Conservation (phyloP, 1,140 invertebrate genomes). For the Musca vetustissima region DNA sequence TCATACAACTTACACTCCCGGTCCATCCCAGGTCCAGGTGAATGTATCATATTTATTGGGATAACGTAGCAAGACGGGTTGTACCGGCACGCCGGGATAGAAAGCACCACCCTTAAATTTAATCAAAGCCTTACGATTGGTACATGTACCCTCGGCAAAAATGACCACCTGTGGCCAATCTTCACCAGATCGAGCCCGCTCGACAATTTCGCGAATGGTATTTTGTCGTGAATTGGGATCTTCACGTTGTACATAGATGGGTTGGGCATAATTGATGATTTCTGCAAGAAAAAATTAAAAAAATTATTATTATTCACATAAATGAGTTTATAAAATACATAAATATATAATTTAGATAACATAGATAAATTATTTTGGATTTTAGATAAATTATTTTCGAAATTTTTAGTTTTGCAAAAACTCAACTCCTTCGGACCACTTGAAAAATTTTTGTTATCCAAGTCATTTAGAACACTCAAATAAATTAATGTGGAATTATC, state of each 20-base stretch:
- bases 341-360: no score
- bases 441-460: no score
- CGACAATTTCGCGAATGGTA: slow-evolving; percentile 88
- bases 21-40: slow-evolving; percentile 97
- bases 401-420: no score
- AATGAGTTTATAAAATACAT: no score
- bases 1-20: slow-evolving; percentile 78
- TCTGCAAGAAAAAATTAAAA: slow-evolving; percentile 59
- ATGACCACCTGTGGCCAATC: slow-evolving; percentile 95
- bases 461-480: no score
- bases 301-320: background rate
- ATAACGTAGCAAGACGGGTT: slow-evolving; percentile 90
- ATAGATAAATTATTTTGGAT: no score
- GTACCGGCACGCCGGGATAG: slow-evolving; percentile 91
- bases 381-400: no score
- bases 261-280: slow-evolving; percentile 90
- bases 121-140: slow-evolving; percentile 89
- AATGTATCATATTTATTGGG: slow-evolving; percentile 90
- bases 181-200: slow-evolving; percentile 77
- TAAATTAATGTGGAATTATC: no score
- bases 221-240: slow-evolving; percentile 89
- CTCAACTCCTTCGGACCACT: no score
- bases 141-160: slow-evolving; percentile 95
- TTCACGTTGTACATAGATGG: slow-evolving; percentile 90
- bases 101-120: slow-evolving; percentile 94